Conservation (phyloP, 1,140 invertebrate species). For the Lepidurus couesii region DNA sequence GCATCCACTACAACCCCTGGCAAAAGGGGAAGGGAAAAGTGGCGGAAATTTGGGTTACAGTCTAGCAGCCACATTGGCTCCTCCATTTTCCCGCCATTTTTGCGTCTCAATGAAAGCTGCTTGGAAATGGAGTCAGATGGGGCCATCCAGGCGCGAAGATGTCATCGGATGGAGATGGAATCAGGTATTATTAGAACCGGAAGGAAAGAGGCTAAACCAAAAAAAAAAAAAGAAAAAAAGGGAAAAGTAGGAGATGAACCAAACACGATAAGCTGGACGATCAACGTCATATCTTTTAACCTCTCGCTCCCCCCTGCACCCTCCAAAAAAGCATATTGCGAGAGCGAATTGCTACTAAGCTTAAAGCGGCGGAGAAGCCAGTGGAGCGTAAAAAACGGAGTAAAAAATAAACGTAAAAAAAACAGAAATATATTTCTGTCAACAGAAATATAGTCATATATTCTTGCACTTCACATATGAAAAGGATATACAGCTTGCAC, state of each 20-base stretch:
- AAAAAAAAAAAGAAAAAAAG: not conserved
- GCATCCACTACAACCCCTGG: not conserved
- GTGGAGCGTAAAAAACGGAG: no score
- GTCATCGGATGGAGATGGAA: conserved; percentile 17
- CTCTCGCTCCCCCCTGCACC: not conserved
- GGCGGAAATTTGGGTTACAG: conserved; percentile 2
- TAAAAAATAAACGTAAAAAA: no score
- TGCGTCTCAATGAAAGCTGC: not conserved
- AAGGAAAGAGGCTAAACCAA: not conserved
- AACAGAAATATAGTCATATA: no score
- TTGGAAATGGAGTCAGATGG: conserved; percentile 21
- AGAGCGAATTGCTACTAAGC: not conserved
- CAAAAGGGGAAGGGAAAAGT: not conserved
- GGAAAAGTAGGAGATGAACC: not conserved
- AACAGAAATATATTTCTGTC: no score
- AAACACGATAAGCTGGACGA: not conserved
- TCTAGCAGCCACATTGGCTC: not conserved
- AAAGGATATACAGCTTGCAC: no score
- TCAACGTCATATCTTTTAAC: conserved; percentile 13
- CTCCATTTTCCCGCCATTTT: not conserved
- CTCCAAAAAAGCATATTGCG: not conserved
- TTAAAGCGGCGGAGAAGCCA: not conserved
- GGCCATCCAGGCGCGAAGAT: not conserved
- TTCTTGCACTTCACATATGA: no score
- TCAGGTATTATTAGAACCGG: conserved; percentile 10